These are phyloP conservation scores for Anoplius nigerrimus DNA, from an alignment of 2,888 invertebrate species.

Conservation along the genomic window DNA sequence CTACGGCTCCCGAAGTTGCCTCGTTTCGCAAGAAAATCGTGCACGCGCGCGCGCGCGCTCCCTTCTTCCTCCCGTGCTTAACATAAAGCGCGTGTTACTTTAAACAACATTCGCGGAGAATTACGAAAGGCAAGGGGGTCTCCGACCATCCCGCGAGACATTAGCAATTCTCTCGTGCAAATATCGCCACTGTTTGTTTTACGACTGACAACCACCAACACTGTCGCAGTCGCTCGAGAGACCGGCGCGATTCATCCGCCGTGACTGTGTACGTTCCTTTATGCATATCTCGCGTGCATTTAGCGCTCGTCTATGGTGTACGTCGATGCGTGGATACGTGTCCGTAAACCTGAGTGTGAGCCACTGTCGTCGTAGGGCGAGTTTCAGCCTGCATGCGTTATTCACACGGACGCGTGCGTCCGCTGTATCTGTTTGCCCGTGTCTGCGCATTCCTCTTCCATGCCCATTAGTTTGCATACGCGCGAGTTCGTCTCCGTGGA, in stretches of 20 bases:
- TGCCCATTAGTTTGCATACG: no score
- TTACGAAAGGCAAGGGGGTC: slow-evolving; percentile 4
- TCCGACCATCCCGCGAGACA: slow-evolving; percentile 29
- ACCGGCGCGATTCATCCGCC: neutral
- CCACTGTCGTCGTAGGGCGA: neutral
- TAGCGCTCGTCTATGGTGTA: slow-evolving; percentile 3
- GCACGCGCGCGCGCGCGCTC: no score
- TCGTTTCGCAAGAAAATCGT: no score
- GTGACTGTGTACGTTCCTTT: no score
- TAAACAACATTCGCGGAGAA: slow-evolving; percentile 7
- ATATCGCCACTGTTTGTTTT: slow-evolving; percentile 46
- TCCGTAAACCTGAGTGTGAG: no score
- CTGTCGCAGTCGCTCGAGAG: neutral
- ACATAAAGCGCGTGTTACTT: slow-evolving; percentile 8
- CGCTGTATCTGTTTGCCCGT: no score
- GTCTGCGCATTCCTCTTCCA: no score
- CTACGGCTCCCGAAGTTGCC: no score
- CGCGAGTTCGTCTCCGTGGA: no score
- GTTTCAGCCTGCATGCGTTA: neutral
- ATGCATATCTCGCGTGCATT: slow-evolving; percentile 4
- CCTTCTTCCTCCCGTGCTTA: neutral
- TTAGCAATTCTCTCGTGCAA: slow-evolving; percentile 44
- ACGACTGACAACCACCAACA: slow-evolving; percentile 1
- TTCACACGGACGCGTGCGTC: no score
- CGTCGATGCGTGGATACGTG: neutral